Base-by-base conservation (phyloP, 2,113 vertebrate genomes). In the Hassar affinis region DNA sequence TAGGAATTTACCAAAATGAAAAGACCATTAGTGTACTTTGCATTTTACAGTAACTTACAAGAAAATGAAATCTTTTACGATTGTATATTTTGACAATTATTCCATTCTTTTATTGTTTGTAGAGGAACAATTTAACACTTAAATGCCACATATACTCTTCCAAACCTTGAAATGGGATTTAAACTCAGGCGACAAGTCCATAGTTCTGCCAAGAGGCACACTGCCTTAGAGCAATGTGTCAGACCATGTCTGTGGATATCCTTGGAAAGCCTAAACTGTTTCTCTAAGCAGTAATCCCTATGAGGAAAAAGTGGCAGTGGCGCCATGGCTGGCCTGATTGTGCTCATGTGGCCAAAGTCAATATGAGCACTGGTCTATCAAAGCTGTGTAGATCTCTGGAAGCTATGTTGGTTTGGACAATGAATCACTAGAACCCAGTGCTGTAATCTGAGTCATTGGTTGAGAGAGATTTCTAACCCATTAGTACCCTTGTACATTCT, bases 401-500 rank as follows among this genome's bases (percentile, higher is more conserved):
- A 66, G 49, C 69, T 82, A 15, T 69, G 69, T 84, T 33, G 22
- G 25, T 51, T 51, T 33, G 54, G 66, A 66, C 54, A 82, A 77
- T n/a, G 38, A 84, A 62, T 45, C 79, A 78, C 30, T 59, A 59
- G 57, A 83, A 81, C 77, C 45, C 14, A 79, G 64, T 27, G 76
- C 56, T 88, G 85, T 80, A 85, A 88, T 82, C 42, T 88, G 82
- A 91, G 87, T 90, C 79, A 74, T 45, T 69, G 25, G 27, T 27
- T 74, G 2, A 27, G 9, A 27, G 2, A 77, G 68, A 81, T 89
- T 88, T 47, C 88, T 84, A 79, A 81, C 68, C 74, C 87, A 87
- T 64, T 86, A 87, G 22, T 4, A 61, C 66, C 2, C 7, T 52
- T 75, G 42, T 75, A 30, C 6, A 4, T n/a, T 75, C 6, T 18